Conservation (phyloP, 2,888 invertebrate genomes). For the Antitype chi region DNA sequence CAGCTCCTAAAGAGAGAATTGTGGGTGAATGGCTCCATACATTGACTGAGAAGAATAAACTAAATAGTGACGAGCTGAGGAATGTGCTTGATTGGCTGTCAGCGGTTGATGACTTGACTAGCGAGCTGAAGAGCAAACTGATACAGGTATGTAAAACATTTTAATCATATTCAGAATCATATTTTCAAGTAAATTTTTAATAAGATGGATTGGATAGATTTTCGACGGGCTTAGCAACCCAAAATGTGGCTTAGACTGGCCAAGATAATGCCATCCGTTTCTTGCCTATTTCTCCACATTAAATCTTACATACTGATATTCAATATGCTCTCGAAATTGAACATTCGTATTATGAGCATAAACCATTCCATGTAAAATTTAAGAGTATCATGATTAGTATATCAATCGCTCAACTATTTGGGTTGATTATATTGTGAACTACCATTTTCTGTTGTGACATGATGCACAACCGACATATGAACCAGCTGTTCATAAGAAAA, state of each 20-base stretch:
- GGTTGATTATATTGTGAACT: background rate
- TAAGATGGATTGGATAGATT: background rate
- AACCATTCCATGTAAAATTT: background rate
- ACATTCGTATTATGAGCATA: background rate
- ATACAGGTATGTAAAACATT: constrained; percentile 77
- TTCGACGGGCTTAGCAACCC: background rate
- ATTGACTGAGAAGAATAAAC: constrained; percentile 74
- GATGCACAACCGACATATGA: background rate
- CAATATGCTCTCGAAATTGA: background rate
- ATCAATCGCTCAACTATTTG: background rate
- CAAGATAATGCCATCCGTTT: background rate
- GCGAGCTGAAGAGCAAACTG: constrained; percentile 81
- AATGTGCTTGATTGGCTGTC: constrained; percentile 81
- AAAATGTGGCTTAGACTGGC: background rate
- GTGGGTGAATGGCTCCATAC: constrained; percentile 87
- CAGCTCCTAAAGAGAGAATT: constrained; percentile 87
- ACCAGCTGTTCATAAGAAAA: background rate
- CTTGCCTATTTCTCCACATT: background rate
- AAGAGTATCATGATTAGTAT: background rate
- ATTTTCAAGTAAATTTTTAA: background rate
- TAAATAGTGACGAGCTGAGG: constrained; percentile 77
- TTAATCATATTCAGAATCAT: background rate
- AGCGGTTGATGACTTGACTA: constrained; percentile 79
- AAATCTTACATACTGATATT: background rate
- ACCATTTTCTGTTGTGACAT: background rate